Evolutionary conservation across 2,888 invertebrate species (phyloP), one percentile per base, ranked within the genome.

Genomic region (Xylocampa areola): DNA sequence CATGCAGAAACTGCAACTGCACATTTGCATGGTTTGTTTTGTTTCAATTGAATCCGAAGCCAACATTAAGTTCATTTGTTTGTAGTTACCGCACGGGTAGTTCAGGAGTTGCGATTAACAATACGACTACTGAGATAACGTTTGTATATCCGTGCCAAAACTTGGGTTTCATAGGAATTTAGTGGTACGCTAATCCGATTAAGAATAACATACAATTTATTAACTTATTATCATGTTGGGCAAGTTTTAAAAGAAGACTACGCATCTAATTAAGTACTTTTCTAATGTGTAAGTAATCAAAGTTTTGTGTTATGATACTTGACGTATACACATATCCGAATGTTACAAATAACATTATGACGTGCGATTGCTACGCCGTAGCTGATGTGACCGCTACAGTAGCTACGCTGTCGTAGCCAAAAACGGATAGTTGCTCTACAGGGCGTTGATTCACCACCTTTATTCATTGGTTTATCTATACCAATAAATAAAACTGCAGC

Each of bases 71-170:
- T 67, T 62, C 55, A 67, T 66, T 61, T 50, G 55, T 65, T 66
- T 66, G 47, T 33, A 53, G 67, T 62, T 61, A 67, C 54, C 65
- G 49, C 67, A 66, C 33, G 61, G 14, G 50, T 67, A 54, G 61
- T 67, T 61, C 41, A 35, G 41, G 23, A 66, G 61, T 54, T 49
- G 44, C 41, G 41, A 60, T 60, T 41, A 69, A 68, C 66, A 61
- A 69, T 39, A 60, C 40, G 55, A 66, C 66, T 43, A 48, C 50
- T 25, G 25, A 53, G 47, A 70, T 55, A 57, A 51, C 39, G 21
- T 40, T 49, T 55, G 52, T 35, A 52, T 62, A 55, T 62, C 55
- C 55, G 55, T 70, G 70, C 70, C 68, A 68, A 66, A 66, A 62
- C 66, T 55, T 39, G 16, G 32, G 49, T 57, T 70, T 44, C 48